Conservation (phyloP, 2,797 vertebrate genomes). For the Enteromius unitaeniatus region DNA sequence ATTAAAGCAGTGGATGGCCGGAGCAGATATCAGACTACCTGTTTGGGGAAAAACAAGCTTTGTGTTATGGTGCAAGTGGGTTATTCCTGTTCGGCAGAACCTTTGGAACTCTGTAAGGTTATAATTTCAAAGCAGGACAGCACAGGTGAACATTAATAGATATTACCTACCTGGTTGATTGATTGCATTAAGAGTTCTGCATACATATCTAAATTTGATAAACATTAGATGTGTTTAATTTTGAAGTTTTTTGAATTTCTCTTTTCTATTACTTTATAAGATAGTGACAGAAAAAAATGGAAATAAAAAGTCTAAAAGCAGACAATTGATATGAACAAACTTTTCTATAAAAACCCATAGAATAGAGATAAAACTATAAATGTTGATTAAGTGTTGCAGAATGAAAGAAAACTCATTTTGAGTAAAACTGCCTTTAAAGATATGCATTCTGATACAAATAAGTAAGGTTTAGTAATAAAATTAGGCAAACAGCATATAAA, state of each 20-base stretch:
- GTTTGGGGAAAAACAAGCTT: conserved; percentile 28
- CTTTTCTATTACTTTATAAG: background rate
- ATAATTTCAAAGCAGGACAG: background rate
- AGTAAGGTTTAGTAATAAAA: background rate
- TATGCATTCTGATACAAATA: background rate
- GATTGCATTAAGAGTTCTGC: too few species aligned
- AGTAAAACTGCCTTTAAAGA: background rate
- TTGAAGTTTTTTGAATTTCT: background rate
- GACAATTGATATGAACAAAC: background rate
- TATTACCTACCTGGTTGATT: background rate
- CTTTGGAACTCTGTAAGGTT: background rate
- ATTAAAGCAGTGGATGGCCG: conserved; percentile 63
- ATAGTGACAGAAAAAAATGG: background rate
- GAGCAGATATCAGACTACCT: conserved; percentile 74
- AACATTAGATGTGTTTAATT: background rate
- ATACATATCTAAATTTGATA: background rate
- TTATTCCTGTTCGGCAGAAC: background rate
- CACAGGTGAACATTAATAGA: background rate
- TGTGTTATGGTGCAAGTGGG: background rate
- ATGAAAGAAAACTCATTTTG: background rate
- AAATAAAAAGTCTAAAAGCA: background rate
- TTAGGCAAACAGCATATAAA: background rate
- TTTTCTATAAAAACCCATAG: background rate
- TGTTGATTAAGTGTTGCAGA: background rate
- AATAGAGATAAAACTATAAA: background rate